phyloP scores from a whole-genome alignment of 2,113 vertebrate genomes.

The Pyxicephalus adspersus region DNA sequence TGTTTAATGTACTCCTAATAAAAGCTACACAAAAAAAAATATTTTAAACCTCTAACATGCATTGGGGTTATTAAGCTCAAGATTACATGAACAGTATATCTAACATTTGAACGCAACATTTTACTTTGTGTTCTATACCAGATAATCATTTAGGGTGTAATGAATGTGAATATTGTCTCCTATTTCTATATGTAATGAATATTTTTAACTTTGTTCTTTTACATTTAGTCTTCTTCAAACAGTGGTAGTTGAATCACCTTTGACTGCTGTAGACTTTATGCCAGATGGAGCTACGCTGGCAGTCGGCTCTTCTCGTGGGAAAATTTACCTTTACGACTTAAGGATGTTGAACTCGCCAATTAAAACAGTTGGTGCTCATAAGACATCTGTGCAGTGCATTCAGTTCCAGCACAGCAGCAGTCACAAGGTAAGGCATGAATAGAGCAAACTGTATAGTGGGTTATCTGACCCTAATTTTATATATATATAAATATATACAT shows the following conservation, averaged over 20 bases:
- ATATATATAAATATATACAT: too few species aligned
- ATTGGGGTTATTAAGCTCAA: too few species aligned
- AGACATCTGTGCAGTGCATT: slow-evolving; percentile 92
- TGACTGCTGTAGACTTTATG: slow-evolving; percentile 92
- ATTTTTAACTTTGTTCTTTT: slow-evolving; percentile 29
- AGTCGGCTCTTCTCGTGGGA: slow-evolving; percentile 90
- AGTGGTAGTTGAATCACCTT: slow-evolving; percentile 84
- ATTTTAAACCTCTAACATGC: too few species aligned
- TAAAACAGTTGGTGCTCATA: slow-evolving; percentile 85
- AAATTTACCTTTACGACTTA: slow-evolving; percentile 92
- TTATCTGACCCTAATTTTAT: too few species aligned
- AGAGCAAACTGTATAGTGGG: neutral
- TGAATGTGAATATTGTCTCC: neutral
- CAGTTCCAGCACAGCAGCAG: slow-evolving; percentile 80
- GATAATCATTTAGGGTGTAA: neutral
- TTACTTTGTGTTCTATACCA: neutral
- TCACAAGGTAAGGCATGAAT: slow-evolving; percentile 76
- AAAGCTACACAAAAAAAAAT: too few species aligned
- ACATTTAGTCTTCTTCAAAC: slow-evolving; percentile 77
- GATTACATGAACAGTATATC: too few species aligned
- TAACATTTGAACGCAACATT: too few species aligned
- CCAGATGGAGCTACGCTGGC: slow-evolving; percentile 89
- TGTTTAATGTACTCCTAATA: too few species aligned
- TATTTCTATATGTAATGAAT: neutral
- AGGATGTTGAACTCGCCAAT: slow-evolving; percentile 86